Base-by-base conservation (phyloP, 2,888 invertebrate species). In the Idaea dimidiata region DNA sequence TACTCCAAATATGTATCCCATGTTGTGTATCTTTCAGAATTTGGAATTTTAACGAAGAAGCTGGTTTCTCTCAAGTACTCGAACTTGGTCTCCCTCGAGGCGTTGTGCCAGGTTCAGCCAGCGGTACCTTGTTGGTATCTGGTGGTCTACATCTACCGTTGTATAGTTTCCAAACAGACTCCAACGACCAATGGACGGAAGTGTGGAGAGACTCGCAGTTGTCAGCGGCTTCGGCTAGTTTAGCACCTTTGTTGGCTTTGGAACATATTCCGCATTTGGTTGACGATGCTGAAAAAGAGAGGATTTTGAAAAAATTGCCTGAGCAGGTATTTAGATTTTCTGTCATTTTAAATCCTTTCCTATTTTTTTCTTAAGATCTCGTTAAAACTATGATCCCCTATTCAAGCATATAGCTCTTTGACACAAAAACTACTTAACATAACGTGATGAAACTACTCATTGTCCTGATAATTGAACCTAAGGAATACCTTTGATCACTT, bases 31-130 rank as follows among this genome's bases (percentile, higher is more conserved):
- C 10, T 85, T 89, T 57, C 84, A 95, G 95, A 76, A 93, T 95
- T 65, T 95, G 95, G 95, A 95, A 95, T 78, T 95, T 95, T 86
- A 95, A 95, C 75, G 95, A 95, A 77, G 95, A 95, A 81, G 94
- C 95, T 0, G 95, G 95, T 0, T 95, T 94, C 78, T 95, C 95
- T 0, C 95, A 95, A 90, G 95, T 95, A 0, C 82, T 95, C 0
- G 95, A 95, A 74, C 87, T 95, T 0, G 94, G 94, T 67, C 89
- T 95, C 0, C 95, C 95, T 0, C 93, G 93, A 61, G 94, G 94
- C 1, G 94, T 95, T 0, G 94, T 95, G 0, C 95, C 95, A 0
- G 95, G 95, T 0, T 94, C 95, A 0, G 95, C 95, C 61, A 92
- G 93, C 65, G 95, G 95, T 0, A 93, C 93, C 1, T 87, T 95